Conservation (phyloP, 2,888 invertebrate species). For the Lycia hirtaria region DNA sequence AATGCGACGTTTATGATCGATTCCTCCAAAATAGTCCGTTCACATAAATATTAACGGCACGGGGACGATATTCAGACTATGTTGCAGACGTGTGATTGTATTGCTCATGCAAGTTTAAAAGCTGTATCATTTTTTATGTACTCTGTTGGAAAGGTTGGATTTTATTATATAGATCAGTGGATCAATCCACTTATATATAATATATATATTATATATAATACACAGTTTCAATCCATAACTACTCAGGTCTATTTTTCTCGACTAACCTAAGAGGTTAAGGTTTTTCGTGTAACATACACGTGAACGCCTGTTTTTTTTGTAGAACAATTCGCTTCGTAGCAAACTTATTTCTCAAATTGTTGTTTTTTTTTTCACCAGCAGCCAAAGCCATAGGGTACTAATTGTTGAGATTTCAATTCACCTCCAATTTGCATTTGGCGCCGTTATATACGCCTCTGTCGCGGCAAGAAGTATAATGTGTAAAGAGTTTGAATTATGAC, state of each 20-base stretch:
- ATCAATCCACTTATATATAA: too few relatives aligned
- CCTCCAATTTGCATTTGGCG: not conserved
- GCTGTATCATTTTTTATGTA: not conserved
- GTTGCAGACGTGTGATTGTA: conserved; percentile 3
- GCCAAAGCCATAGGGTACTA: too few relatives aligned
- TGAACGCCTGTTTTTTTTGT: too few relatives aligned
- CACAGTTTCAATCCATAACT: too few relatives aligned
- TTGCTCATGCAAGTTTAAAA: conserved; percentile 5
- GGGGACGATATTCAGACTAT: not conserved
- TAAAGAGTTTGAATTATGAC: conserved; percentile 38
- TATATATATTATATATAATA: too few relatives aligned
- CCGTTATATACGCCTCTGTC: conserved; percentile 1
- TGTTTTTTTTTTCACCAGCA: too few relatives aligned
- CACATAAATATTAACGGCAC: not conserved
- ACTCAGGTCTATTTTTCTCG: too few relatives aligned
- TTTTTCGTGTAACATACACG: too few relatives aligned
- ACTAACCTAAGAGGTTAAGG: too few relatives aligned
- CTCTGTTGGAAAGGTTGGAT: not conserved
- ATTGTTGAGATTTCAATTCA: not conserved
- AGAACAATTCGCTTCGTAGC: too few relatives aligned
- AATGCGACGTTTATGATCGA: conserved; percentile 1
- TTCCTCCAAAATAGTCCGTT: not conserved
- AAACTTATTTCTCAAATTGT: too few relatives aligned
- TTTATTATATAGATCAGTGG: not conserved
- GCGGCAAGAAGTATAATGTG: conserved; percentile 20